phyloP scores from a whole-genome alignment of 2,113 vertebrate species.

The Neofelis nebulosa region DNA sequence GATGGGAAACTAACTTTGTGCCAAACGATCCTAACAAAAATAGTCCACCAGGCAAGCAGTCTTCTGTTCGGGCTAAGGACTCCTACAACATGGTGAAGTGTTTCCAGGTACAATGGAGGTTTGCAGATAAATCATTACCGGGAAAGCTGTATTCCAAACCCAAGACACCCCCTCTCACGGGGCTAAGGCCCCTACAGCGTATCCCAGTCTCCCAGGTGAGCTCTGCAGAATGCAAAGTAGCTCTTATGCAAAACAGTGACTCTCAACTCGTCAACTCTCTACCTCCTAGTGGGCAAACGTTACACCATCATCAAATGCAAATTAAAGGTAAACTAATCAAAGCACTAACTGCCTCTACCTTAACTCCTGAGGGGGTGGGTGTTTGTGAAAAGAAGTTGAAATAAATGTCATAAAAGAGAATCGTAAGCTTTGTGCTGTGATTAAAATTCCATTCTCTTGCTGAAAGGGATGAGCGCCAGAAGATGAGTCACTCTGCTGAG shows the following conservation, averaged over 20 bases:
- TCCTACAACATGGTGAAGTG: neutral
- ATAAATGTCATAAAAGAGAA: constrained; percentile 23
- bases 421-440: neutral
- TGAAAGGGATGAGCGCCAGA: neutral
- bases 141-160: neutral
- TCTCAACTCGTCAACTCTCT: constrained; percentile 43
- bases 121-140: neutral
- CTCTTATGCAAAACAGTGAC: constrained; percentile 41
- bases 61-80: neutral
- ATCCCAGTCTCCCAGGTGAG: neutral
- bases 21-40: neutral
- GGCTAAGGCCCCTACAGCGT: neutral
- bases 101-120: neutral
- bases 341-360: constrained; percentile 55
- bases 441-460: constrained; percentile 31
- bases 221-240: neutral
- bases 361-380: constrained; percentile 27
- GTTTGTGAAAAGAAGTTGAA: constrained; percentile 38
- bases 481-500: neutral
- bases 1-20: neutral
- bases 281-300: constrained; percentile 50
- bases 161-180: neutral
- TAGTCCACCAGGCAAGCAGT: neutral
- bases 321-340: constrained; percentile 71
- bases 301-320: constrained; percentile 62